Evolutionary conservation across 2,797 vertebrate species (phyloP).

Genomic region (Ataeniobius toweri): DNA sequence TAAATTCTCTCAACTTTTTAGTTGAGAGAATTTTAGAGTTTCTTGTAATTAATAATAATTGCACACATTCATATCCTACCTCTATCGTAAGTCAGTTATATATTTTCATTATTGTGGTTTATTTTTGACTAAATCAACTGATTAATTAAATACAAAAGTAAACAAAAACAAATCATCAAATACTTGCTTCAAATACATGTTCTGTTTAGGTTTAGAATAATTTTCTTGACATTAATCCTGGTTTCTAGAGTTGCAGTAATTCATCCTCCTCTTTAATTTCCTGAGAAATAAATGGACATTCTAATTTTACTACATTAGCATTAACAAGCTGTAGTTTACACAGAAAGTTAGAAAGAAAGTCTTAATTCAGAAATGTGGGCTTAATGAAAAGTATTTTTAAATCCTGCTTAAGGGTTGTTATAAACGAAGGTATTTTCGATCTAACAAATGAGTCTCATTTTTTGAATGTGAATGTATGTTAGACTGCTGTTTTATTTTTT

Average conservation of each 20-base stretch:
- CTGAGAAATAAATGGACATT: slow-evolving; percentile 39
- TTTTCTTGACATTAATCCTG: slow-evolving; percentile 8
- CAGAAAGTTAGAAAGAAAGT: slow-evolving; percentile 2
- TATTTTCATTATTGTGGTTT: background rate
- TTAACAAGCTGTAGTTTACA: slow-evolving; percentile 56
- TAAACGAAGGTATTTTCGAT: too few relatives aligned
- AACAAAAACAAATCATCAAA: background rate
- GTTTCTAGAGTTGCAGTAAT: slow-evolving; percentile 24
- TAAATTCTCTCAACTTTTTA: background rate
- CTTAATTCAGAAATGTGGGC: too few relatives aligned
- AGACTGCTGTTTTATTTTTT: too few relatives aligned
- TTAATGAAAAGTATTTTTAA: background rate
- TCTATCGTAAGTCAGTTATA: background rate
- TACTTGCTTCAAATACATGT: background rate
- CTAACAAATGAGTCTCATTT: too few relatives aligned
- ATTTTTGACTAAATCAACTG: too few relatives aligned
- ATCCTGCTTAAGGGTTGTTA: background rate
- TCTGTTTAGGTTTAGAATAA: background rate
- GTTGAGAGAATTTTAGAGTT: background rate
- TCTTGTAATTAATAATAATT: background rate
- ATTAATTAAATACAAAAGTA: background rate
- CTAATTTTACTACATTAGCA: slow-evolving; percentile 31
- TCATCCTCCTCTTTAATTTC: slow-evolving; percentile 40
- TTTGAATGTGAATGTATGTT: too few relatives aligned
- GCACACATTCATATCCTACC: background rate